Evolutionary conservation across 37 sponge, comb jelly and placozoan genomes (phyloP).

Genomic region (Oscarella lobularis): DNA sequence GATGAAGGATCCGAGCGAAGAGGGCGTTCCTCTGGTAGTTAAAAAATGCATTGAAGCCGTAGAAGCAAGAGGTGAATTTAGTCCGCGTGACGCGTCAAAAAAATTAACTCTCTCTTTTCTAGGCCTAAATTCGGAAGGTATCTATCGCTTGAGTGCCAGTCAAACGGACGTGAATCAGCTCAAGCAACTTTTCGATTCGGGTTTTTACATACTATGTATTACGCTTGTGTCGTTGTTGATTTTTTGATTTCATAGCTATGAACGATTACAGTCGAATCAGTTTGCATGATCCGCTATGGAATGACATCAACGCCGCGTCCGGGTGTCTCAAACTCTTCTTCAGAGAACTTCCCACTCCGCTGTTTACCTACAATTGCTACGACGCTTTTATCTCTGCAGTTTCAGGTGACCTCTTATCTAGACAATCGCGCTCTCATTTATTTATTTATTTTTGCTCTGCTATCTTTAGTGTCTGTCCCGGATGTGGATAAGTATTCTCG

Average conservation of each 20-base stretch:
- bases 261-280: too few relatives aligned
- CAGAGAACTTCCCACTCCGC: conserved; percentile 68
- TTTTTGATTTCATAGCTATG: too few relatives aligned
- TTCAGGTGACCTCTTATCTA: too few relatives aligned
- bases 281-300: conserved; percentile 15
- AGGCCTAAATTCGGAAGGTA: conserved; percentile 42
- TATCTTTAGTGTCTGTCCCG: conserved; percentile 5
- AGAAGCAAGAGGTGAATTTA: conserved; percentile 34
- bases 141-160: conserved; percentile 48
- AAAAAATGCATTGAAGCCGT: conserved; percentile 57
- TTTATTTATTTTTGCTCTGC: not conserved
- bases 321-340: conserved; percentile 58
- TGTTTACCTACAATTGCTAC: conserved; percentile 56
- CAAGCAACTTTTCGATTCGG: conserved; percentile 36
- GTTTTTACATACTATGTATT: conserved; percentile 9
- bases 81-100: too few relatives aligned
- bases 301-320: conserved; percentile 34
- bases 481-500: not conserved
- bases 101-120: not conserved
- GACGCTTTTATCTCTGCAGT: conserved; percentile 39
- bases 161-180: conserved; percentile 20
- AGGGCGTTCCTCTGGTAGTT: conserved; percentile 41
- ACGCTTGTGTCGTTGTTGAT: too few relatives aligned
- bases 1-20: not conserved
- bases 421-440: not conserved